Conservation (phyloP, 2,888 invertebrate genomes). For the Campoletis raptor region DNA sequence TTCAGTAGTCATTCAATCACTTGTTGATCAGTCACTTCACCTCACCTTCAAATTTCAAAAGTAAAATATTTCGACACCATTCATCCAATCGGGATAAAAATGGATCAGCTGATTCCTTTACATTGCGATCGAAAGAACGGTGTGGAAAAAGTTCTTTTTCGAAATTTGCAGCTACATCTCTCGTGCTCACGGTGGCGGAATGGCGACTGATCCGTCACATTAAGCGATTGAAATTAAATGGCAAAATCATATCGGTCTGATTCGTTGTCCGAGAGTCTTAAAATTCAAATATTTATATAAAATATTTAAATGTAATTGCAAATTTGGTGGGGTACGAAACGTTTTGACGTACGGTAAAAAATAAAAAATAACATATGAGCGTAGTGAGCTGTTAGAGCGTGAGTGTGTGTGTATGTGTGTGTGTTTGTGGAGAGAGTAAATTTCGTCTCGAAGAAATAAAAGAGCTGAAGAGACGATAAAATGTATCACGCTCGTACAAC, state of each 20-base stretch:
- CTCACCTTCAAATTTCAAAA: too few relatives aligned
- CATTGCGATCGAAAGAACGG: too few relatives aligned
- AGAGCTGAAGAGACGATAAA: neutral
- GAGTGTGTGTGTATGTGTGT: constrained; percentile 20
- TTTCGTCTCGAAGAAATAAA: constrained; percentile 18
- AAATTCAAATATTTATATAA: neutral
- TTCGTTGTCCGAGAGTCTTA: constrained; percentile 57
- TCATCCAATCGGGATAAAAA: too few relatives aligned
- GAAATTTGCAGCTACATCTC: too few relatives aligned
- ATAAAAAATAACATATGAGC: neutral
- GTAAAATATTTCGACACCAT: too few relatives aligned
- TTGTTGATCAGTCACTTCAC: too few relatives aligned
- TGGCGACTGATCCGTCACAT: too few relatives aligned
- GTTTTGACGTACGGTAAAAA: constrained; percentile 12
- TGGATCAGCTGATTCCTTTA: too few relatives aligned
- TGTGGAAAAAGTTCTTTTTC: too few relatives aligned
- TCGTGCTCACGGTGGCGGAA: too few relatives aligned
- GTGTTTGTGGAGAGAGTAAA: constrained; percentile 30
- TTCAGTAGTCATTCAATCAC: constrained; percentile 33
- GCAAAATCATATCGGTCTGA: constrained; percentile 47
- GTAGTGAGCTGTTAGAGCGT: neutral
- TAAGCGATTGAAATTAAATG: constrained; percentile 44
- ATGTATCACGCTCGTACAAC: constrained; percentile 67
- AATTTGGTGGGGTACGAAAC: constrained; percentile 12
- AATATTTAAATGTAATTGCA: neutral